Conservation (phyloP, 2,888 invertebrate species). For the Eilema caniola region DNA sequence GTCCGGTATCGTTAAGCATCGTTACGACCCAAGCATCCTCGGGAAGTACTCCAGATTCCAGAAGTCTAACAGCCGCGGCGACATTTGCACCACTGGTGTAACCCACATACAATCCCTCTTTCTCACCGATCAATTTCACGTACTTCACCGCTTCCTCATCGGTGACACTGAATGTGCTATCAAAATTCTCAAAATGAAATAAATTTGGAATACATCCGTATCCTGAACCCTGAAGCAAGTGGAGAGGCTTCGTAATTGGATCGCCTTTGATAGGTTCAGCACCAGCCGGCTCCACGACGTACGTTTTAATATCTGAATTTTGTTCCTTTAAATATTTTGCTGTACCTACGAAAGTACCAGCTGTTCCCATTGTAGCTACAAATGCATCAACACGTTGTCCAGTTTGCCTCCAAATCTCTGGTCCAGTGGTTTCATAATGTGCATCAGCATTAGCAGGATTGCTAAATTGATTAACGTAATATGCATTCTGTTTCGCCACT, state of each 20-base stretch:
- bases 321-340: constrained; percentile 76
- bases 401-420: constrained; percentile 82
- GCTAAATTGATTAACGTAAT: constrained; percentile 78
- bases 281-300: constrained; percentile 77
- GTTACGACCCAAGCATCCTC: constrained; percentile 80
- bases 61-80: constrained; percentile 76
- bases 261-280: constrained; percentile 78
- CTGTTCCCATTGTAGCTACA: constrained; percentile 78
- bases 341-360: constrained; percentile 77
- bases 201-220: constrained; percentile 78
- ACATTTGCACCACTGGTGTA: constrained; percentile 82
- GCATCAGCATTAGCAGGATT: constrained; percentile 70
- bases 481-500: constrained; percentile 71
- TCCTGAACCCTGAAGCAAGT: constrained; percentile 80
- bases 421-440: constrained; percentile 79
- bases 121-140: constrained; percentile 71
- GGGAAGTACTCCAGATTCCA: constrained; percentile 73
- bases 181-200: constrained; percentile 75
- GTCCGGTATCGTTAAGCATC: constrained; percentile 73
- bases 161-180: constrained; percentile 73
- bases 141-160: constrained; percentile 76
- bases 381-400: constrained; percentile 79
- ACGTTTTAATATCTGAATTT: constrained; percentile 70
- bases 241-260: constrained; percentile 76
- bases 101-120: constrained; percentile 79